Evolutionary conservation across 2,113 vertebrate species (phyloP).

Genomic region (Nothocercus julius): DNA sequence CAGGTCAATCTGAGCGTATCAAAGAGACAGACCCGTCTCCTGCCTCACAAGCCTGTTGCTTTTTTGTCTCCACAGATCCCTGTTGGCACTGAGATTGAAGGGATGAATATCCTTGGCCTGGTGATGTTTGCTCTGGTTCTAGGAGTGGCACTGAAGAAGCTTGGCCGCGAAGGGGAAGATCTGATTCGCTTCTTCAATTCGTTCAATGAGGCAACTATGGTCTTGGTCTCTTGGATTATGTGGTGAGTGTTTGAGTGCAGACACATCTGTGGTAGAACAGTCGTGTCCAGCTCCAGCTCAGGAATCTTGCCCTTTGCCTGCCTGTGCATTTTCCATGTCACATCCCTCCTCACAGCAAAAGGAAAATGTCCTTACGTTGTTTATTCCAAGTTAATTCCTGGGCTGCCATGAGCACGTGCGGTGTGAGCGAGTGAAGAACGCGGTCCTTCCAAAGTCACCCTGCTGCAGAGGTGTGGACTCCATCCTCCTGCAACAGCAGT

Average conservation of each 20-base stretch:
- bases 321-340: not conserved
- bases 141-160: slow-evolving; percentile 93
- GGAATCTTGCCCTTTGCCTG: not conserved
- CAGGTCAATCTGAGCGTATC: not conserved
- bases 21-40: not conserved
- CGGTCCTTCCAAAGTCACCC: not conserved
- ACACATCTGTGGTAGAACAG: not conserved
- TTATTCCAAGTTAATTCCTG: not conserved
- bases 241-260: slow-evolving; percentile 83
- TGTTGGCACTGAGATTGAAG: slow-evolving; percentile 84
- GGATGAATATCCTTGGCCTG: slow-evolving; percentile 97
- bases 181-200: slow-evolving; percentile 97
- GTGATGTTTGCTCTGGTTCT: slow-evolving; percentile 94
- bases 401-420: not conserved
- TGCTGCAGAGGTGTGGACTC: not conserved
- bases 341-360: not conserved
- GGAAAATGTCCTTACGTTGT: not conserved
- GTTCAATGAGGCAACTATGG: slow-evolving; percentile 98
- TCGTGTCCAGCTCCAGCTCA: not conserved
- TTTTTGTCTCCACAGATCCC: slow-evolving; percentile 81
- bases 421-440: not conserved
- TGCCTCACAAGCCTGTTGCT: not conserved
- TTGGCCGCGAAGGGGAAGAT: slow-evolving; percentile 92
- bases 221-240: slow-evolving; percentile 99
- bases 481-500: not conserved